Percentiles rank a stretch among this genome's conserved stretches.
Conservation (phyloP, 1,140 invertebrate genomes). For the Lasioglossum albipes region DNA sequence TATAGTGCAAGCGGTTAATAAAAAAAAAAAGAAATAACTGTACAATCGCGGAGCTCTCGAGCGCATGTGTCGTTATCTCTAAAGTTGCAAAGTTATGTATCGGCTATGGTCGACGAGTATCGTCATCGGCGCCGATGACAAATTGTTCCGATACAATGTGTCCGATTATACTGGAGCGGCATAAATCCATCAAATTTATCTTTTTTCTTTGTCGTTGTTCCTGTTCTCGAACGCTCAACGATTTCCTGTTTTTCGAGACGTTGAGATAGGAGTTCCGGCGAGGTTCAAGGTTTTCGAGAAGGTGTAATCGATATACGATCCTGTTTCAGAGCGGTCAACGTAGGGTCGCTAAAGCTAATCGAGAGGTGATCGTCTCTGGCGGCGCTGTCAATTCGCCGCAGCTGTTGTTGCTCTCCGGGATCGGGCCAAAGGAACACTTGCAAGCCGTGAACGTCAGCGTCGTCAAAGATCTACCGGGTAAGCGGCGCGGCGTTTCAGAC, state of each 20-base stretch:
- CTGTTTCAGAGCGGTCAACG: slow-evolving; percentile 56
- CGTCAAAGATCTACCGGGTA: slow-evolving; percentile 82
- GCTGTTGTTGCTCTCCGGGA: slow-evolving; percentile 85
- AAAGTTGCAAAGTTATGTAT: not conserved
- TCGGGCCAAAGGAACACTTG: slow-evolving; percentile 84
- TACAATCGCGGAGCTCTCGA: not conserved
- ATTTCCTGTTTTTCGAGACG: no score
- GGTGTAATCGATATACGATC: no score
- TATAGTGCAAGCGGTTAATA: no score
- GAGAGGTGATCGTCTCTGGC: slow-evolving; percentile 81
- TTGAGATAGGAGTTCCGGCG: no score
- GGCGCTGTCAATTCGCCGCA: slow-evolving; percentile 85
- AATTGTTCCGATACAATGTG: no score
- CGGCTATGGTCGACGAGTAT: not conserved
- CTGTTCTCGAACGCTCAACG: no score
- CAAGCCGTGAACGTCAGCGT: slow-evolving; percentile 75
- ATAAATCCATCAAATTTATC: not conserved
- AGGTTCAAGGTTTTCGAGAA: no score
- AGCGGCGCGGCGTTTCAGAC: not conserved
- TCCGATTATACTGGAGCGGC: not conserved
- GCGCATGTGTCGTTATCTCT: not conserved
- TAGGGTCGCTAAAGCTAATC: slow-evolving; percentile 65
- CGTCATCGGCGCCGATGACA: not conserved
- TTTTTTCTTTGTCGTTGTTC: not conserved
- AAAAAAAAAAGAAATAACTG: no score